Conservation (phyloP, 1,140 invertebrate species). For the Apolygus lucorum region DNA sequence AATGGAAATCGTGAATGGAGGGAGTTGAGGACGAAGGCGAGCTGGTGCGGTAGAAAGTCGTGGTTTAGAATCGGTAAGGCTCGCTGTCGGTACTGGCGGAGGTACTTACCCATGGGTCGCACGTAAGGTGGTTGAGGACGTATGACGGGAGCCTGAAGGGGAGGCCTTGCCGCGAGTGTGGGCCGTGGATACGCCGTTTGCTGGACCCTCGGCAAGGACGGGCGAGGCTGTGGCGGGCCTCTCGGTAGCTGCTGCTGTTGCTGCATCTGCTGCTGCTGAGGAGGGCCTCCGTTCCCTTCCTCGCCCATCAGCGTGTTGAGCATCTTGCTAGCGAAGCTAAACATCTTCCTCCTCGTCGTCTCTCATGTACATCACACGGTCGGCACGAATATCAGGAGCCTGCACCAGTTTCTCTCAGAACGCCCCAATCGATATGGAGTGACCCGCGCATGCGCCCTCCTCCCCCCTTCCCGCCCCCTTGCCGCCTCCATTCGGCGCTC, state of each 20-base stretch:
- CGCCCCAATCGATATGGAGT: not conserved
- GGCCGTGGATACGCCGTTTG: constrained; percentile 25
- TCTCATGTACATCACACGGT: not conserved
- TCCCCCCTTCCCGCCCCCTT: not conserved
- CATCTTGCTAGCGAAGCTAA: constrained; percentile 42
- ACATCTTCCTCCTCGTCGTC: constrained; percentile 33
- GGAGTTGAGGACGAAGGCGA: not conserved
- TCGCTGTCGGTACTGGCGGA: no score
- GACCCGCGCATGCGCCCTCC: not conserved
- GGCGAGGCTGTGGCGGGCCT: not conserved
- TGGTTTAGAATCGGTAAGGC: not conserved
- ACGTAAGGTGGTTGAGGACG: constrained; percentile 14
- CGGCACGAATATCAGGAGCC: not conserved
- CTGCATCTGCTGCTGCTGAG: constrained; percentile 1
- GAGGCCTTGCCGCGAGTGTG: constrained; percentile 8
- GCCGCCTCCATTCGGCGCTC: not conserved
- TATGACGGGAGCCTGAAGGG: not conserved
- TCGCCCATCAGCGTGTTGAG: constrained; percentile 41
- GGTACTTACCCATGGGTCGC: constrained; percentile 15
- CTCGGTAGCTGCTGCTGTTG: constrained; percentile 3
- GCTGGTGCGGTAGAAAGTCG: not conserved
- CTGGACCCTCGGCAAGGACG: constrained; percentile 28
- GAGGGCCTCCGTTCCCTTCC: constrained; percentile 33
- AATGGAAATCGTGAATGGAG: no score
- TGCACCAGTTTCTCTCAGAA: not conserved